Evolutionary conservation across 2,888 invertebrate genomes (phyloP).

Genomic region (Ennomos quercinarius): DNA sequence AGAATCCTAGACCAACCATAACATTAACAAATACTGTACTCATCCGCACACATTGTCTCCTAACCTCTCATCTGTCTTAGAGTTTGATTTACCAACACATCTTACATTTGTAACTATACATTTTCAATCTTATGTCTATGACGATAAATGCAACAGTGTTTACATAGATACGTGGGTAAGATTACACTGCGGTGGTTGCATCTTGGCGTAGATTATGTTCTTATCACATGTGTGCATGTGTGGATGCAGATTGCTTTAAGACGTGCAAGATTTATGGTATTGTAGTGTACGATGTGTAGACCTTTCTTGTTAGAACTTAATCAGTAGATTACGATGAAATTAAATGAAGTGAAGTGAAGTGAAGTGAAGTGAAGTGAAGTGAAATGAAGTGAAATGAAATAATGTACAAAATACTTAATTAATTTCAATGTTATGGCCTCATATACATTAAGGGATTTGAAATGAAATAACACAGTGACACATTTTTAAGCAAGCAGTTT

Average conservation of each 20-base stretch:
- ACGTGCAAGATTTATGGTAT: slow-evolving; percentile 28
- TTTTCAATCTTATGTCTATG: slow-evolving; percentile 21
- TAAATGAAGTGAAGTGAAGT: no score
- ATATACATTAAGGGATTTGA: no score
- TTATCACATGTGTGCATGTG: slow-evolving; percentile 37
- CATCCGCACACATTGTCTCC: slow-evolving; percentile 29
- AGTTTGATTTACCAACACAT: slow-evolving; percentile 18
- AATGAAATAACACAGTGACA: no score
- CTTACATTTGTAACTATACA: slow-evolving; percentile 1
- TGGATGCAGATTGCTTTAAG: slow-evolving; percentile 34
- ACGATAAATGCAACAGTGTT: slow-evolving; percentile 5
- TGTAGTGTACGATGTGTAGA: slow-evolving; percentile 12
- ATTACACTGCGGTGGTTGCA: slow-evolving; percentile 25
- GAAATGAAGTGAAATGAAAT: no score
- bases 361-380: no score
- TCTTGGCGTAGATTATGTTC: slow-evolving; percentile 34
- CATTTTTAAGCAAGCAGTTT: no score
- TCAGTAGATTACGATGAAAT: no score
- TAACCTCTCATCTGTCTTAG: slow-evolving; percentile 26
- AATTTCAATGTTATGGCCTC: no score
- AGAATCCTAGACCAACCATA: neutral
- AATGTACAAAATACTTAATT: no score
- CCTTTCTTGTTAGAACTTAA: slow-evolving; percentile 9
- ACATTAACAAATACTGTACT: slow-evolving; percentile 27
- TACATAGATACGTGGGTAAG: slow-evolving; percentile 3